Base-by-base conservation (phyloP, 1,140 invertebrate species). In the Chrysoperla carnea region DNA sequence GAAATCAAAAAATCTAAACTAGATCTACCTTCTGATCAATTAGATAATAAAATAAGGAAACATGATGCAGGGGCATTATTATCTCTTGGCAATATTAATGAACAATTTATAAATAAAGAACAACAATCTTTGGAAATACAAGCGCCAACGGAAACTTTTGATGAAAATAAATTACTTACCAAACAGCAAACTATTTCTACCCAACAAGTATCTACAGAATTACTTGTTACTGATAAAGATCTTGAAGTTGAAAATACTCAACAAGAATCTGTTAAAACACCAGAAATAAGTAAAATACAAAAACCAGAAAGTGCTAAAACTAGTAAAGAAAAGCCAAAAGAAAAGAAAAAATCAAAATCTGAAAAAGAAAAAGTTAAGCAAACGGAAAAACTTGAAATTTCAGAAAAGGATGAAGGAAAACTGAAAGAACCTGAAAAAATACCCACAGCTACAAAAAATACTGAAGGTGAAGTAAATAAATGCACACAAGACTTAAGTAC, bases 281-380 rank as follows among this genome's bases (percentile, higher is more conserved):
- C 45, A 46, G 46, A 46, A 41, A 44, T 37, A 23, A 45, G 43
- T 46, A 31, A 42, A 13, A 45, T 45, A 44, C 45, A 52, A 42
- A 48, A 46, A 38, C 46, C 42, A 36, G 48, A 44, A 31, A 46
- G 40, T 39, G 17, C 6, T 15, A 48, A 48, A 43, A 2, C 7
- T 23, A 17, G n/a, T 39, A 14, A 36, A 37, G 35, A 13, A 23
- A 5, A 23, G 5, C 5, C 6, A 31, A 43, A 43, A 28, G 8
- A 13, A 2, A 43, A 38, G 6, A 39, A 39, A 11, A 41, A 41
- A 17, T 39, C 44, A 35, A n/a, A n/a, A n/a, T 12, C 14, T 23
- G 17, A 23, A 23, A 23, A 23, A 23, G 2, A 6, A 17, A 39
- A 17, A 39, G 29, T 23, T 45, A 49, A 43, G 47, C 31, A 37